phyloP scores from a whole-genome alignment of 2,888 invertebrate genomes.

The Hipparchia semele region DNA sequence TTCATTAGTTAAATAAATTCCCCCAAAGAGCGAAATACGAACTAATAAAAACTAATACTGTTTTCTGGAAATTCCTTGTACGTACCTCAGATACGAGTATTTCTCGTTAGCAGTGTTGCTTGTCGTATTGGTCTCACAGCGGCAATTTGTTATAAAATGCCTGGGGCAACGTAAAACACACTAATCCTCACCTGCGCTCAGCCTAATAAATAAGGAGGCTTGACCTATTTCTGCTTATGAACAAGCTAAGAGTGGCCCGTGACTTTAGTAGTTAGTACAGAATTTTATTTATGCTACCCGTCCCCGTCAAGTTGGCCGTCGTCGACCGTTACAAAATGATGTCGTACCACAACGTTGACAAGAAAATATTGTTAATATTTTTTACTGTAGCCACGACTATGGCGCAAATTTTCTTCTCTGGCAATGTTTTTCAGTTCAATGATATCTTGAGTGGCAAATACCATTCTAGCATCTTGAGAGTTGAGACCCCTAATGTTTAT shows the following conservation, averaged over 20 bases:
- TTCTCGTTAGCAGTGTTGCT: conserved; percentile 16
- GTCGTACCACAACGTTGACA: too few species aligned
- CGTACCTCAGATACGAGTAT: neutral
- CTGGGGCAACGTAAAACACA: conserved; percentile 63
- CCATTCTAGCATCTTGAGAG: too few species aligned
- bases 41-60: neutral
- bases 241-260: conserved; percentile 1
- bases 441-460: too few species aligned
- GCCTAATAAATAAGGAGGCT: conserved; percentile 63
- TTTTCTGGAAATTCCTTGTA: neutral
- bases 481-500: too few species aligned
- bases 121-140: conserved; percentile 50
- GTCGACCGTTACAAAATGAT: neutral
- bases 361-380: too few species aligned
- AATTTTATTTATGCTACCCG: conserved; percentile 40
- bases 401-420: too few species aligned
- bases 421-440: too few species aligned
- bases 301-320: neutral
- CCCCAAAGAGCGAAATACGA: neutral
- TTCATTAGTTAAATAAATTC: neutral
- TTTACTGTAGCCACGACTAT: too few species aligned
- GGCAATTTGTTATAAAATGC: conserved; percentile 60
- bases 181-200: conserved; percentile 66
- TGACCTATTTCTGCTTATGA: conserved; percentile 49
- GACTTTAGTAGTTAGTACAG: neutral